Evolutionary conservation across 2,113 vertebrate species (phyloP).

Genomic region (Colistium nudipinnis): DNA sequence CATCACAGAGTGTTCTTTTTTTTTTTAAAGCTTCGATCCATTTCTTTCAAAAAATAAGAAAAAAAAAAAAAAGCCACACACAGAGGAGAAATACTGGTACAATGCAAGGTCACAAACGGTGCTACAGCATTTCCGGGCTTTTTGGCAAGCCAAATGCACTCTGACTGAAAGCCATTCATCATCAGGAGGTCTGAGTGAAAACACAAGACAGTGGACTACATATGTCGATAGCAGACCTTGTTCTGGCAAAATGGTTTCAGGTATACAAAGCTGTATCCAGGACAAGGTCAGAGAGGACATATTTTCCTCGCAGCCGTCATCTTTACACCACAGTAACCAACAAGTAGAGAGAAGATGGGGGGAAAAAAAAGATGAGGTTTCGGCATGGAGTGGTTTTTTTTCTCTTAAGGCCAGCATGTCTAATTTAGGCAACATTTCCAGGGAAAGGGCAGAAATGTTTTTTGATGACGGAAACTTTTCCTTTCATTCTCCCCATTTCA

Average conservation of each 20-base stretch:
- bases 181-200: conserved; percentile 15
- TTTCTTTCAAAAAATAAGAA: conserved; percentile 14
- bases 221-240: not conserved
- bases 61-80: not conserved
- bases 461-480: not conserved
- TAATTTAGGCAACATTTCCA: not conserved
- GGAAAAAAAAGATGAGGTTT: not conserved
- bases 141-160: conserved; percentile 13
- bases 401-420: not conserved
- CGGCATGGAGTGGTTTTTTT: not conserved
- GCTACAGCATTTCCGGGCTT: conserved; percentile 4
- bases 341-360: not conserved
- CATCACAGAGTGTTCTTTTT: conserved; percentile 39
- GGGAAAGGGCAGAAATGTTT: not conserved
- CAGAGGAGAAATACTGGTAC: conserved; percentile 2
- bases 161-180: conserved; percentile 48
- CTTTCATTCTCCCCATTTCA: not conserved
- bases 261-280: conserved; percentile 9
- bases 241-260: conserved; percentile 34
- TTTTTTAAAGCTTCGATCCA: conserved; percentile 30
- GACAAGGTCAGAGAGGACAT: not conserved
- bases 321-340: not conserved
- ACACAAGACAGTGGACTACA: conserved; percentile 27
- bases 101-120: conserved; percentile 12
- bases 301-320: not conserved